phyloP scores from a whole-genome alignment of 2,797 vertebrate species.

The Amblyraja radiata region DNA sequence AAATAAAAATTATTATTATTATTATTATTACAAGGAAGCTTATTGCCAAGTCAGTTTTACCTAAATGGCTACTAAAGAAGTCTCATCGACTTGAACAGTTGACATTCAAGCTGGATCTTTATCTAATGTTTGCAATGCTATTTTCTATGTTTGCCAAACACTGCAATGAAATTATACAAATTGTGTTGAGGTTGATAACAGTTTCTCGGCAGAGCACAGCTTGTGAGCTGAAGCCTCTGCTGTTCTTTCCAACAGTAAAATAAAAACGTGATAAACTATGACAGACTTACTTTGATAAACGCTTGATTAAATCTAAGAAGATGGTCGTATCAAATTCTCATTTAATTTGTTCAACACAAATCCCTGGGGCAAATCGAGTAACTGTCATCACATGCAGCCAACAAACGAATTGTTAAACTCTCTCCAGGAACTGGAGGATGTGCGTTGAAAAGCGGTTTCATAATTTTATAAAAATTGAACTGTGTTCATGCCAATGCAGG shows the following conservation, averaged over 20 bases:
- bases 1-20: no score
- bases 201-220: neutral
- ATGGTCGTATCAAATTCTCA: neutral
- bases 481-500: neutral
- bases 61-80: neutral
- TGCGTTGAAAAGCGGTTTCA: neutral
- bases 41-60: no score
- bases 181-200: neutral
- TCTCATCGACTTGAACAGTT: neutral
- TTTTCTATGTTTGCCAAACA: neutral
- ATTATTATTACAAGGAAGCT: neutral
- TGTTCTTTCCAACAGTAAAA: neutral
- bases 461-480: neutral
- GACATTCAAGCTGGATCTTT: neutral
- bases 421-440: neutral
- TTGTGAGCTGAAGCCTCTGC: neutral
- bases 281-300: neutral
- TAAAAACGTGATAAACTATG: neutral
- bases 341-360: neutral
- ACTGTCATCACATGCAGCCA: neutral
- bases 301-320: neutral
- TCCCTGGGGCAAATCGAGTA: neutral
- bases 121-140: neutral
- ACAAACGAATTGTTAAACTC: neutral
- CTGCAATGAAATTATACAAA: neutral